phyloP scores from a whole-genome alignment of 2,888 invertebrate genomes.

The Stegana nigrithorax region DNA sequence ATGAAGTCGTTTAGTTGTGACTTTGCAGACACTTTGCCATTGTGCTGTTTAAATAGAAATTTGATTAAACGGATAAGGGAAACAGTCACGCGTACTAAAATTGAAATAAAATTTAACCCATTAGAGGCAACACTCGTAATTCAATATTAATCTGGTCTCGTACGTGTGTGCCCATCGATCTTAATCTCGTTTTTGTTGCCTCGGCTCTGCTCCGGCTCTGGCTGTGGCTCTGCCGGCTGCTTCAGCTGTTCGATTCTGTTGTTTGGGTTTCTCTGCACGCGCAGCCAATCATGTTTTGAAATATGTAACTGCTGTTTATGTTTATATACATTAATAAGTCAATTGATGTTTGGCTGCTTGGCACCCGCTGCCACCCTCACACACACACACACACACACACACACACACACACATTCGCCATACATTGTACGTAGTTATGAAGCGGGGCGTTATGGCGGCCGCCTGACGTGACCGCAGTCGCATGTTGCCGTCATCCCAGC shows the following conservation, averaged over 20 bases:
- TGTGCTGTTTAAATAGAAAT: too few species aligned
- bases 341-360: neutral
- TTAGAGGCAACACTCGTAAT: constrained; percentile 57
- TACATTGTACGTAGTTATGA: too few species aligned
- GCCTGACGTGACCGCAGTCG: neutral
- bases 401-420: neutral
- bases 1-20: too few species aligned
- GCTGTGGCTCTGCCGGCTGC: too few species aligned
- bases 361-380: neutral
- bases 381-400: constrained; percentile 10
- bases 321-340: constrained; percentile 10
- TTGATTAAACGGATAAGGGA: too few species aligned
- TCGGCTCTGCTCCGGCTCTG: too few species aligned
- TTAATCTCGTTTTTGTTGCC: neutral
- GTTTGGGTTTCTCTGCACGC: constrained; percentile 8
- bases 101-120: constrained; percentile 29
- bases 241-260: neutral
- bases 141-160: constrained; percentile 54
- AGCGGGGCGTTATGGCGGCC: too few species aligned
- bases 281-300: constrained; percentile 13
- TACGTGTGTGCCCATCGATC: constrained; percentile 40
- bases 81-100: too few species aligned
- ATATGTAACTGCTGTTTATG: constrained; percentile 3
- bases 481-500: constrained; percentile 39
- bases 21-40: too few species aligned